phyloP scores from a whole-genome alignment of 2,113 vertebrate genomes.

The Elephas maximus region DNA sequence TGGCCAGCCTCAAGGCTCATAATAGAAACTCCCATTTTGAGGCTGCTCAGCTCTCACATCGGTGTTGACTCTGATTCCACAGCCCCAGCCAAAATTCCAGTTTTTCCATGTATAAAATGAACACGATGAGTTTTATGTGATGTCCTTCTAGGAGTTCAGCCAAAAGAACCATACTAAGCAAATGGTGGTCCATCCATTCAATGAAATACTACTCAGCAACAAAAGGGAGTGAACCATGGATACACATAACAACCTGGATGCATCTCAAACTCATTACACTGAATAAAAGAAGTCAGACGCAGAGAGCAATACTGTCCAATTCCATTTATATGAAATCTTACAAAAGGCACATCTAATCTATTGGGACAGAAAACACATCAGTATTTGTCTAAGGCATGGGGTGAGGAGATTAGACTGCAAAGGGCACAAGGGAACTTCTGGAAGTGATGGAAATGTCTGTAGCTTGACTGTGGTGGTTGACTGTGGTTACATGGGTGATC shows the following conservation, averaged over 20 bases:
- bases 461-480: neutral
- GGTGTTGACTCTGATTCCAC: neutral
- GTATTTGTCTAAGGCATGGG: neutral
- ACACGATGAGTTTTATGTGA: neutral
- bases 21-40: neutral
- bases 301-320: neutral
- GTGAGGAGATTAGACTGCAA: neutral
- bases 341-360: neutral
- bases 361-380: neutral
- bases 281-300: neutral
- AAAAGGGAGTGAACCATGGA: neutral
- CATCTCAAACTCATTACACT: neutral
- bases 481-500: neutral
- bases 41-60: neutral
- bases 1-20: fast-evolving
- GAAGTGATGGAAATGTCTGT: neutral
- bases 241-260: neutral
- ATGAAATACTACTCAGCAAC: neutral
- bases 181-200: too few species aligned
- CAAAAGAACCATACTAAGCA: neutral
- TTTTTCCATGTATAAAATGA: neutral
- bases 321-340: neutral
- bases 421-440: neutral
- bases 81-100: neutral
- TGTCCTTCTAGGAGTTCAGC: neutral